Conservation (phyloP, 2,888 invertebrate species). For the Pristionchus japonicus region DNA sequence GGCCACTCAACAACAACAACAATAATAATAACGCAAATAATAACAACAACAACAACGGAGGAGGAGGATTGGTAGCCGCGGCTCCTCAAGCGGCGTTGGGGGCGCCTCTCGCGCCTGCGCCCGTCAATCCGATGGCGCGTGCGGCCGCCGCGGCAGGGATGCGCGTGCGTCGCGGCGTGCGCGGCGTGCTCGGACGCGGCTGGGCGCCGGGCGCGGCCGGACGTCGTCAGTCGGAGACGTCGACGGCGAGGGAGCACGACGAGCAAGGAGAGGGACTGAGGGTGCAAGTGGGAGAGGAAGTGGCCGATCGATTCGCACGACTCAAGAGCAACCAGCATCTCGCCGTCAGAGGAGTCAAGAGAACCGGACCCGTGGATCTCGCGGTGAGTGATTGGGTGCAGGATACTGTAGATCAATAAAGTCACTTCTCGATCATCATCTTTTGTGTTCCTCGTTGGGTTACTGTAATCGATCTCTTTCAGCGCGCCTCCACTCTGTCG, state of each 20-base stretch:
- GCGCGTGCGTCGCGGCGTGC: background rate
- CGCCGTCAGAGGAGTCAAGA: background rate
- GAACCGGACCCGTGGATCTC: background rate
- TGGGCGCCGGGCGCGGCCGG: background rate
- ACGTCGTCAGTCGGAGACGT: background rate
- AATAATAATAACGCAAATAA: background rate
- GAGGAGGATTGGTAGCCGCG: background rate
- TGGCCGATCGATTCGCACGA: background rate
- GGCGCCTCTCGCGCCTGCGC: background rate
- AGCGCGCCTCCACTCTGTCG: background rate
- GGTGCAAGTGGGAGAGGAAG: slow-evolving; percentile 1
- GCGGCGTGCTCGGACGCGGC: background rate
- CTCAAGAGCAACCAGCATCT: background rate
- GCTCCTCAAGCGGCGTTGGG: background rate
- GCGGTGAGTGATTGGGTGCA: background rate
- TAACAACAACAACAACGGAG: background rate
- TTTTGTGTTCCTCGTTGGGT: too few species aligned
- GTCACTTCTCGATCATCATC: background rate
- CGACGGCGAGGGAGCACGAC: background rate
- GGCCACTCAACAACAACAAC: slow-evolving; percentile 25
- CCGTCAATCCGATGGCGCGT: background rate
- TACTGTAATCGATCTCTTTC: background rate
- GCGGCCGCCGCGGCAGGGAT: background rate
- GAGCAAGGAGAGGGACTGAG: background rate
- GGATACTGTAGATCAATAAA: background rate